Evolutionary conservation across 1,140 invertebrate species (phyloP).

Genomic region (Pectinophora gossypiella): DNA sequence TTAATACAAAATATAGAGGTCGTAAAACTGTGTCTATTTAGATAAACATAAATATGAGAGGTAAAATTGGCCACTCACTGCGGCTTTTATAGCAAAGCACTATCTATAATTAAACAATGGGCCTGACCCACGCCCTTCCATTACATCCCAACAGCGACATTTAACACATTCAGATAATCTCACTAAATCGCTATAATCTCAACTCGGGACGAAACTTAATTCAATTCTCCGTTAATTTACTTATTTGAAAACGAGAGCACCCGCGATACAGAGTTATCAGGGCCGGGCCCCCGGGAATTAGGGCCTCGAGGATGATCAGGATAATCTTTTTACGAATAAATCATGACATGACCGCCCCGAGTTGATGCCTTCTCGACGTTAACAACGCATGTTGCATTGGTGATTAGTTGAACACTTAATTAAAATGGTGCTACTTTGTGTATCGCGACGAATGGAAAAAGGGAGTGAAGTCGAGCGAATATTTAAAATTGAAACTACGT

Average conservation of each 20-base stretch:
- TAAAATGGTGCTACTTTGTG: too few species aligned
- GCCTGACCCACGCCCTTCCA: slow-evolving; percentile 41
- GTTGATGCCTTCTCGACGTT: slow-evolving; percentile 1
- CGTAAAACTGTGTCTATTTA: too few species aligned
- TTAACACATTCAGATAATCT: slow-evolving; percentile 68
- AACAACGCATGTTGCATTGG: too few species aligned
- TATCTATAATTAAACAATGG: slow-evolving; percentile 67
- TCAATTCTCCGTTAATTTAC: slow-evolving; percentile 63
- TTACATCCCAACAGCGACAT: slow-evolving; percentile 54
- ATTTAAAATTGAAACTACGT: too few species aligned
- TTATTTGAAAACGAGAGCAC: slow-evolving; percentile 54
- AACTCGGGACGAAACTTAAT: slow-evolving; percentile 56
- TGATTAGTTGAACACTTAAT: too few species aligned
- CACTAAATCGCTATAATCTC: slow-evolving; percentile 59
- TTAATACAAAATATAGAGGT: too few species aligned
- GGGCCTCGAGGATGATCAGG: slow-evolving; percentile 32
- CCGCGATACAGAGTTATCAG: slow-evolving; percentile 39
- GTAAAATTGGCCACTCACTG: slow-evolving; percentile 7
- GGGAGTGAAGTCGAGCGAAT: too few species aligned
- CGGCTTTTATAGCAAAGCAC: slow-evolving; percentile 33
- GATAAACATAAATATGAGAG: slow-evolving; percentile 8
- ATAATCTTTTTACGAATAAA: slow-evolving; percentile 58
- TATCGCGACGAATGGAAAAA: too few species aligned
- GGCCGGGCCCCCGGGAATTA: slow-evolving; percentile 31
- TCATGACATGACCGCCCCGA: slow-evolving; percentile 17